A percentile compares a stretch with the other conserved stretches of the same genome.
Evolutionary conservation across 1,140 invertebrate species (phyloP).

Genomic region (Eriosoma lanigerum): DNA sequence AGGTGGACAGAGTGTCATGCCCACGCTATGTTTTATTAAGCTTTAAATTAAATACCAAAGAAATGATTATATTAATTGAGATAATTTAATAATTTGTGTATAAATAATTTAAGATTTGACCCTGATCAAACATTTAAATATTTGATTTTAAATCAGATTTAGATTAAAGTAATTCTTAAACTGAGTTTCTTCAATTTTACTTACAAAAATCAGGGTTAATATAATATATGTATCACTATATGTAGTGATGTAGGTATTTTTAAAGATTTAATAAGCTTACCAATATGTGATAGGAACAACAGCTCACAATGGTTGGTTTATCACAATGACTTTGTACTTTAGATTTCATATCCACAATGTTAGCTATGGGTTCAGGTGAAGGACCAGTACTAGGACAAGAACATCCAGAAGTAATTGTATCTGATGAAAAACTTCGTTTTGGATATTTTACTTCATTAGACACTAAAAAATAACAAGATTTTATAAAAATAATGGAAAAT

Average conservation of each 20-base stretch:
- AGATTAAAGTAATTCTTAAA: too few species aligned
- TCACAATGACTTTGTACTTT: not conserved
- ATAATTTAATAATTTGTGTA: too few species aligned
- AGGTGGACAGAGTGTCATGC: too few species aligned
- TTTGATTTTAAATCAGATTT: too few species aligned
- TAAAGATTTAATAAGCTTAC: not conserved
- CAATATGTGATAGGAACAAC: constrained; percentile 31
- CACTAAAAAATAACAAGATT: not conserved
- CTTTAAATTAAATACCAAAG: too few species aligned
- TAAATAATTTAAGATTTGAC: too few species aligned
- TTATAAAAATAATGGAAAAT: not conserved
- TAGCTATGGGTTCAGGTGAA: constrained; percentile 13
- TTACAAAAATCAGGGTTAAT: too few species aligned
- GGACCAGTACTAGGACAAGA: constrained; percentile 32
- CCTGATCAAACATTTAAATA: too few species aligned
- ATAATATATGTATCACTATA: too few species aligned
- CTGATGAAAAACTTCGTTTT: constrained; percentile 39
- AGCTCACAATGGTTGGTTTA: constrained; percentile 22
- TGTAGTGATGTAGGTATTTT: not conserved
- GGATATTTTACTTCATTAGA: constrained; percentile 34
- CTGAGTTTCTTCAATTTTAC: too few species aligned
- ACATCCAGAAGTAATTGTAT: constrained; percentile 37
- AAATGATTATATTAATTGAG: too few species aligned
- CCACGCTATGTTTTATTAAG: too few species aligned
- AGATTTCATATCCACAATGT: constrained; percentile 9